These are phyloP conservation scores for Phrynocephalus guinanensis DNA, from an alignment of 2,797 vertebrate species.

Conservation along the genomic window DNA sequence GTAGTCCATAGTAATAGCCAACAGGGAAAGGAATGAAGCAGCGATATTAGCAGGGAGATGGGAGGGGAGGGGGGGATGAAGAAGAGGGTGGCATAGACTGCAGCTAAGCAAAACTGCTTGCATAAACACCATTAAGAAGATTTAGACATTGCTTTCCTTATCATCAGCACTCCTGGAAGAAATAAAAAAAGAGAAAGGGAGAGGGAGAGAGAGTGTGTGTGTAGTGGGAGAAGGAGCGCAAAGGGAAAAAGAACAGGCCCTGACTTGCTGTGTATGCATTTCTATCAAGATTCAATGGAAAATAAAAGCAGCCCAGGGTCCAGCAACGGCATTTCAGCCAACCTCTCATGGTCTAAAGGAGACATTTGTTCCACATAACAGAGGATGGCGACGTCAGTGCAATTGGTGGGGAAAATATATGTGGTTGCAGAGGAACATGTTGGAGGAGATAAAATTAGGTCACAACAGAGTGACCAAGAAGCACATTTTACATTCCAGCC, in stretches of 20 bases:
- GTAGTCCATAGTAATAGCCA: conserved; percentile 89
- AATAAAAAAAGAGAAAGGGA: conserved; percentile 74
- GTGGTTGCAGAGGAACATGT: not conserved
- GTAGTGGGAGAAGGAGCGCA: conserved; percentile 59
- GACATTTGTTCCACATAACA: conserved; percentile 77
- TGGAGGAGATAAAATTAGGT: conserved; percentile 37
- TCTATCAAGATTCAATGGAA: conserved; percentile 80
- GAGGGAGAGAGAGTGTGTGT: not conserved
- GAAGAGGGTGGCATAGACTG: conserved; percentile 79
- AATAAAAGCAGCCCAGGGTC: conserved; percentile 77
- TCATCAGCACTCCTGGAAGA: conserved; percentile 87
- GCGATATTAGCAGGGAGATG: conserved; percentile 84
- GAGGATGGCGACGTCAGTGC: conserved; percentile 54
- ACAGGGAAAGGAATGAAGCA: conserved; percentile 87
- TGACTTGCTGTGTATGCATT: conserved; percentile 83
- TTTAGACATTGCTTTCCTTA: conserved; percentile 88
- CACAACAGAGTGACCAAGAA: conserved; percentile 53
- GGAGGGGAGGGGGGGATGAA: conserved; percentile 74
- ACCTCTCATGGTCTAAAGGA: conserved; percentile 71
- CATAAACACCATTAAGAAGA: conserved; percentile 90
- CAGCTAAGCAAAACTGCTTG: conserved; percentile 88
- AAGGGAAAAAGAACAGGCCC: conserved; percentile 76
- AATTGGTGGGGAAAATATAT: conserved; percentile 57
- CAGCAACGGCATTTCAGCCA: conserved; percentile 64
- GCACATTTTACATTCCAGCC: conserved; percentile 28